Conservation (phyloP, 53 echinoderm and acorn worm species). For the Glandiceps talaboti region DNA sequence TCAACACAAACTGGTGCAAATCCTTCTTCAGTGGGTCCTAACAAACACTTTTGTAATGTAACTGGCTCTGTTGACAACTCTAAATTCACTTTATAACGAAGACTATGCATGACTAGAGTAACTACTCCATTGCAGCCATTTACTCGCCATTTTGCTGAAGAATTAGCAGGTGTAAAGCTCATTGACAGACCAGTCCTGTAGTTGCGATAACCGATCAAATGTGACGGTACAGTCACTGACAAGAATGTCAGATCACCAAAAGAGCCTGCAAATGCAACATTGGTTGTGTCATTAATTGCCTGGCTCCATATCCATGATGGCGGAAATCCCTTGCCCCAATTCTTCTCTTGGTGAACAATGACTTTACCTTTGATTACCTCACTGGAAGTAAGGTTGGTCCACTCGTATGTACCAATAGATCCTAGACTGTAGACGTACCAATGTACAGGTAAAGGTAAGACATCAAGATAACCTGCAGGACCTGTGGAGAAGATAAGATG, state of each 20-base stretch:
- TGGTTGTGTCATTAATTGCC: constrained; percentile 18
- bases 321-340: constrained; percentile 70
- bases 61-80: constrained; percentile 14
- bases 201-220: constrained; percentile 59
- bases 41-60: constrained; percentile 42
- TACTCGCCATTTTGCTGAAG: constrained; percentile 5
- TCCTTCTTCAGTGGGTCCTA: constrained; percentile 49
- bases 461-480: constrained; percentile 50
- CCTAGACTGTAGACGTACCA: constrained; percentile 85
- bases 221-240: constrained; percentile 23
- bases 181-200: constrained; percentile 23
- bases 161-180: constrained; percentile 53
- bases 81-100: constrained; percentile 21
- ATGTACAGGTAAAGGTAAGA: constrained; percentile 52
- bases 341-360: constrained; percentile 69
- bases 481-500: too few relatives aligned
- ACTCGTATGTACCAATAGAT: constrained; percentile 36
- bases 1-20: constrained; percentile 48
- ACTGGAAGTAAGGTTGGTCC: constrained; percentile 23
- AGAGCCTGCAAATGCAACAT: constrained; percentile 36
- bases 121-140: constrained; percentile 39
- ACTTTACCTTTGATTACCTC: constrained; percentile 19
- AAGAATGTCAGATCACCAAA: constrained; percentile 22
- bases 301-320: constrained; percentile 73
- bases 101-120: constrained; percentile 11